A percentile compares a stretch with the other conserved stretches of the same genome.
phyloP scores from a whole-genome alignment of 2,888 invertebrate species.

The Acronicta leporina region DNA sequence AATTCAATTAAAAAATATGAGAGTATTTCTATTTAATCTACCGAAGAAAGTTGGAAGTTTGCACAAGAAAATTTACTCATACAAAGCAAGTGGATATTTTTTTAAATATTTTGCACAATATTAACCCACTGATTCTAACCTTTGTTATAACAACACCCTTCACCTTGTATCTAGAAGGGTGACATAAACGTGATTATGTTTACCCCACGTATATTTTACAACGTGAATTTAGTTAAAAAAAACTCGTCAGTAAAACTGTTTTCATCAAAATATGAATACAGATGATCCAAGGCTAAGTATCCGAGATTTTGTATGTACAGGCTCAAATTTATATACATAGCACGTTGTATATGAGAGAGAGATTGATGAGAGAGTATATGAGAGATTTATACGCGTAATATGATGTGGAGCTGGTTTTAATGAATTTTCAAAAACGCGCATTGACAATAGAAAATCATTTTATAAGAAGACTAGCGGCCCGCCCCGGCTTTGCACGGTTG shows the following conservation, averaged over 20 bases:
- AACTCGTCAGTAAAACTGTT: slow-evolving; percentile 25
- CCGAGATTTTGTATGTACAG: slow-evolving; percentile 6
- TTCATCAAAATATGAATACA: slow-evolving; percentile 15
- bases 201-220: slow-evolving; percentile 35
- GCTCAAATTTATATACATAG: slow-evolving; percentile 19
- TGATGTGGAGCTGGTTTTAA: background rate
- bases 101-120: background rate
- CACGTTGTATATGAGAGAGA: background rate
- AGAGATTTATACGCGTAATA: background rate
- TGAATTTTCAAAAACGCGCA: background rate
- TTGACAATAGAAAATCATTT: too few relatives aligned
- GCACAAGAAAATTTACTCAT: too few relatives aligned
- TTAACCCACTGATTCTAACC: slow-evolving; percentile 14
- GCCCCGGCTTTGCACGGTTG: too few relatives aligned
- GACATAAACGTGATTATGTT: slow-evolving; percentile 54
- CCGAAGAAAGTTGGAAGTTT: too few relatives aligned
- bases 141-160: slow-evolving; percentile 36
- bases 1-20: too few relatives aligned
- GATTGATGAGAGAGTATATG: too few relatives aligned
- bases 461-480: too few relatives aligned
- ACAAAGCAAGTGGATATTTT: too few relatives aligned
- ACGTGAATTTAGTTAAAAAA: slow-evolving; percentile 39
- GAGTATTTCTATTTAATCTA: too few relatives aligned
- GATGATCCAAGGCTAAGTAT: slow-evolving; percentile 11
- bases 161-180: slow-evolving; percentile 48